These are phyloP conservation scores for Meteorus colon DNA, from an alignment of 2,888 invertebrate species.

Conservation along the genomic window DNA sequence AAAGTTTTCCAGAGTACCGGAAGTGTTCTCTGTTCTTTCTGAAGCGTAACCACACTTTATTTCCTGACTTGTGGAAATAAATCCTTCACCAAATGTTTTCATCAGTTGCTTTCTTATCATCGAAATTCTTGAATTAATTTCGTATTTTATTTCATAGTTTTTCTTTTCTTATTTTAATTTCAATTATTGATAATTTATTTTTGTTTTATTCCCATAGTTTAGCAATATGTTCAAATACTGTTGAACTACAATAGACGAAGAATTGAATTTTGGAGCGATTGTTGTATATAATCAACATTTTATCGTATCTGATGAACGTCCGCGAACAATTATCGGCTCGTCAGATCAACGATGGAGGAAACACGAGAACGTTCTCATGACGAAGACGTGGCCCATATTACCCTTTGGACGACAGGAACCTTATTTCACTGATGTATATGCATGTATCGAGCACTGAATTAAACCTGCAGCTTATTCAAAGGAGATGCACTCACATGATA, in stretches of 20 bases:
- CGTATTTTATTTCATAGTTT: background rate
- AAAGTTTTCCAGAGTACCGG: conserved; percentile 43
- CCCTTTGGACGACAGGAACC: background rate
- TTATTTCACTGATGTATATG: conserved; percentile 25
- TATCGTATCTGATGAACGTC: conserved; percentile 3
- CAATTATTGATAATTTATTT: background rate
- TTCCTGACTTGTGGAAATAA: conserved; percentile 50
- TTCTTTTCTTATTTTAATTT: background rate
- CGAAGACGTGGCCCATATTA: conserved; percentile 33
- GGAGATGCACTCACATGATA: background rate
- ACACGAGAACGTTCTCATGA: conserved; percentile 33
- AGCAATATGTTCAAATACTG: background rate
- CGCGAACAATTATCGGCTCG: conserved; percentile 22
- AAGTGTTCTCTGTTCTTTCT: conserved; percentile 46
- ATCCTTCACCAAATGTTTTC: conserved; percentile 45
- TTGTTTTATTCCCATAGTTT: background rate
- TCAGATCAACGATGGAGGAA: conserved; percentile 29
- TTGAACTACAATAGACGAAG: background rate
- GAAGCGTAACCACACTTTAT: conserved; percentile 44
- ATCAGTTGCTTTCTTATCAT: background rate
- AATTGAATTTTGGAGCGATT: background rate
- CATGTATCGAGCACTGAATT: background rate
- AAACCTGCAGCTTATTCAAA: background rate
- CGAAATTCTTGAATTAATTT: background rate
- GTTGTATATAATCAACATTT: background rate